Evolutionary conservation across 35 echinoderm and acorn worm species (phyloP), one percentile per base, ranked within the genome.

Genomic region (Heliocidaris tuberculata): DNA sequence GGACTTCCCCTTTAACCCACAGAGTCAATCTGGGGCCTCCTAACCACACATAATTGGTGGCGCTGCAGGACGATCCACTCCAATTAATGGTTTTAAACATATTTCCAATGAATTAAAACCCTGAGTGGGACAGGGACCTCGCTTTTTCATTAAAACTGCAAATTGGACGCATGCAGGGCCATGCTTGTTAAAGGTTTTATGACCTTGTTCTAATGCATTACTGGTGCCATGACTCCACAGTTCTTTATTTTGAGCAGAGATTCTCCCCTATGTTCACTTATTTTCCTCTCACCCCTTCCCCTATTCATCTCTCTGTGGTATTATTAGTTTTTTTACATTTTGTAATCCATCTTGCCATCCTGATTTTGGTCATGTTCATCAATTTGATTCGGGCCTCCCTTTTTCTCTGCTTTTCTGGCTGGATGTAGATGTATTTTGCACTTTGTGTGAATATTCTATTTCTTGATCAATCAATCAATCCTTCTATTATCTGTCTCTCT

Each of bases 91-190:
- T 27, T 78, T 78, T 78, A 78, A 78, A 78, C 65, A 78, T 78
- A 78, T 78, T 78, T 78, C 65, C 15, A 78, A 7, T 78, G 65
- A 78, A 78, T 78, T 78, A 24, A 78, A 78, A 78, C 65, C 65
- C 65, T n/a, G 65, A 78, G 21, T 78, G 65, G 65, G 65, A 78
- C 65, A 27, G 65, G 19, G 32, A 89, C 87, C 87, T 89, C 31
- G 87, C 31, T 2, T 89, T 89, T 89, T 89, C 31, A 89, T 89
- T 89, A 89, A 78, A 31, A 16, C 47, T 89, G 32, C 87, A 89
- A 89, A 89, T 89, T 89, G 87, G 47, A 89, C 1, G 47, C 87
- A 89, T 89, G 87, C 87, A 89, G 87, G 47, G 32, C 31, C 21
- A n/a, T 78, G 65, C 65, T 78, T 78, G 65, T 78, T 78, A 27